phyloP scores from a whole-genome alignment of 1,140 invertebrate species.

The Latrodectus geometricus region DNA sequence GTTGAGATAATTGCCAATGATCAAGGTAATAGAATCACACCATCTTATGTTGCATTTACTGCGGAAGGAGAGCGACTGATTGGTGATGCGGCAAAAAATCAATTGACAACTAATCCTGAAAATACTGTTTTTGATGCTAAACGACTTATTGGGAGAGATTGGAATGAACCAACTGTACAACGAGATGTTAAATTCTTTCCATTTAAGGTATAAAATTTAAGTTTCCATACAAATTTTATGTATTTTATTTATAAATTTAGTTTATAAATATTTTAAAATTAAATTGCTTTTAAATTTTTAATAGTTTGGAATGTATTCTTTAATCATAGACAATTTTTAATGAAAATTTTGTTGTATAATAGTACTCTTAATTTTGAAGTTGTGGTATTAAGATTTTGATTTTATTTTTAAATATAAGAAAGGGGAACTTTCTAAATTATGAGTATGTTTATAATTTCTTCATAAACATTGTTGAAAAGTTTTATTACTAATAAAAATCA shows the following conservation, averaged over 20 bases:
- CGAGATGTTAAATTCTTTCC: constrained; percentile 96
- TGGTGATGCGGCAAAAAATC: constrained; percentile 98
- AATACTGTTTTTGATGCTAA: constrained; percentile 98
- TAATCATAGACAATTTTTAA: no score
- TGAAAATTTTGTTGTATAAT: no score
- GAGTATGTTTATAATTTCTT: not conserved
- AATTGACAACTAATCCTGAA: constrained; percentile 96
- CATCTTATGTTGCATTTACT: constrained; percentile 97
- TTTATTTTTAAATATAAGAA: not conserved
- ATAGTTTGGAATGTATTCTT: no score
- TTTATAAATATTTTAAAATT: no score
- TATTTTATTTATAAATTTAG: not conserved
- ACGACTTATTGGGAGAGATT: constrained; percentile 94
- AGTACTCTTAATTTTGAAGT: no score
- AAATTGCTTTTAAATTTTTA: not conserved
- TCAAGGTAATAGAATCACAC: constrained; percentile 98
- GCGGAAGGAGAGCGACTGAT: constrained; percentile 95
- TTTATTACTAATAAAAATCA: not conserved
- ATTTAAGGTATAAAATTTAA: constrained; percentile 72
- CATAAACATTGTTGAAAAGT: no score
- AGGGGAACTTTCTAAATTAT: not conserved
- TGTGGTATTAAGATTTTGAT: not conserved
- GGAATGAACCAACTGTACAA: constrained; percentile 89
- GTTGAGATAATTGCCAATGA: constrained; percentile 99
- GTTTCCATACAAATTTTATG: not conserved